Evolutionary conservation across 2,797 vertebrate genomes (phyloP), one percentile per base, ranked within the genome.

Genomic region (Myoxocephalus aenaeus): DNA sequence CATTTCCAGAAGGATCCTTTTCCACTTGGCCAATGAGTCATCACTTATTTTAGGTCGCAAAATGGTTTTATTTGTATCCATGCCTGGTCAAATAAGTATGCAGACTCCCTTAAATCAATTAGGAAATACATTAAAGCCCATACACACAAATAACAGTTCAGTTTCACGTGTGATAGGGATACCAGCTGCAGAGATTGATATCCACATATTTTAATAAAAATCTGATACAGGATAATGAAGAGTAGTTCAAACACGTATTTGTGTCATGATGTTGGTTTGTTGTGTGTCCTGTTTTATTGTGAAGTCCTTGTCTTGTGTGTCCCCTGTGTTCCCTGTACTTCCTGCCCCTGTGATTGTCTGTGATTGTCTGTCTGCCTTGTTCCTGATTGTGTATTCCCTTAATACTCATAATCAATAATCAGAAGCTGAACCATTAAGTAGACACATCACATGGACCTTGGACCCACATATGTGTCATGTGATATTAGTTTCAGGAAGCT

Each of bases 351-450:
- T 27, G 25, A 27, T 27, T 27, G 25, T 27, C 25, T 2, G 25
- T 27, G 25, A 27, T 27, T 27, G 25, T 27, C 25, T 27, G 25
- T 27, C 25, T 27, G 25, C 25, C 25, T 27, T 27, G n/a, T n/a
- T n/a, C n/a, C n/a, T n/a, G n/a, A n/a, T n/a, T n/a, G n/a, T n/a
- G 25, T 2, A 27, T 27, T 27, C 25, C 25, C 25, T 27, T 27
- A 1, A 27, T 44, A 46, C 9, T 48, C 38, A 64, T 59, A 40
- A 70, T 73, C 78, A 78, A 81, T 76, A 80, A 32, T 32, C 32
- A 32, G 22, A 48, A 44, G 7, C 48, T 63, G 27, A 70, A 32
- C 65, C 18, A 48, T 67, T 56, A 36, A 40, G 8, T 36, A 66
- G 7, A 54, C 17, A 65, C 46, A 71, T 78, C 36, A 87, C 53